A percentile compares a stretch with the other conserved stretches of the same genome.
These are phyloP conservation scores for Geotria australis DNA, from an alignment of 2,797 vertebrate genomes.

Conservation along the genomic window DNA sequence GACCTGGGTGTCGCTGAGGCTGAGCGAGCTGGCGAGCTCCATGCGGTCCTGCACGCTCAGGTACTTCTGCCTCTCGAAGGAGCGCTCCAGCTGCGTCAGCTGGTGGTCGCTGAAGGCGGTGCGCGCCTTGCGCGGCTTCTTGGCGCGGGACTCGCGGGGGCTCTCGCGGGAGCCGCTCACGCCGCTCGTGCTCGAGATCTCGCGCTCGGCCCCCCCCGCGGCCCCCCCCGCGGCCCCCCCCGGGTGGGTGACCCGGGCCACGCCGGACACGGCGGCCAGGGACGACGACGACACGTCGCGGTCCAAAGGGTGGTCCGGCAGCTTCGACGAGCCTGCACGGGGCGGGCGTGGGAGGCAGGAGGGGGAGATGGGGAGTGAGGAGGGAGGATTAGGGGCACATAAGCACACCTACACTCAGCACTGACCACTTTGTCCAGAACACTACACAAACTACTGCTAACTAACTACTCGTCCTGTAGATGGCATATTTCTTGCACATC, in stretches of 20 bases:
- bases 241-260: neutral
- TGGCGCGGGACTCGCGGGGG: slow-evolving; percentile 53
- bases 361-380: no score
- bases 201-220: slow-evolving; percentile 28
- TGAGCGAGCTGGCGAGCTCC: slow-evolving; percentile 87
- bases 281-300: no score
- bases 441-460: no score
- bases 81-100: slow-evolving; percentile 79
- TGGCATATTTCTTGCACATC: no score
- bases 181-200: slow-evolving; percentile 53
- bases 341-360: no score
- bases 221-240: neutral
- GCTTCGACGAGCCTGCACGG: no score
- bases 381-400: no score
- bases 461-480: no score
- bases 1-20: slow-evolving; percentile 93
- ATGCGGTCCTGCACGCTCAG: slow-evolving; percentile 93
- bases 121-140: slow-evolving; percentile 81
- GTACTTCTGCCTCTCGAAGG: slow-evolving; percentile 89
- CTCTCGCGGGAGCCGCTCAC: slow-evolving; percentile 24
- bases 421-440: no score
- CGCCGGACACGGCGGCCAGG: no score
- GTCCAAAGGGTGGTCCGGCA: no score
- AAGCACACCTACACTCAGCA: no score
- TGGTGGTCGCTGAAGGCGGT: slow-evolving; percentile 96